Conservation (phyloP, 2,888 invertebrate genomes). For the Habroteleia sp. region DNA sequence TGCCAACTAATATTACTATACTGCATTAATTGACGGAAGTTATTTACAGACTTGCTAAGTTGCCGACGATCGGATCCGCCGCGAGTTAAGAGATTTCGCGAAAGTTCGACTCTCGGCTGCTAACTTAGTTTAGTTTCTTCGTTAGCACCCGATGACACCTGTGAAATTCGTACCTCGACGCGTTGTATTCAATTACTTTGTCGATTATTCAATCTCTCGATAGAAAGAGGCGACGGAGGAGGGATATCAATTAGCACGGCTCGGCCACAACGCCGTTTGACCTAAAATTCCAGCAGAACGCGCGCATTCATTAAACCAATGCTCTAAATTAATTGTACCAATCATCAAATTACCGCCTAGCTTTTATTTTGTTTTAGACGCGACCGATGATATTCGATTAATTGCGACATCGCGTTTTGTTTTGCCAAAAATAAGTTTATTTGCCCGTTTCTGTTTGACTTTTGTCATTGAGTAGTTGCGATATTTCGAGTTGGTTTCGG, state of each 20-base stretch:
- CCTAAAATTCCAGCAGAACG: constrained; percentile 41
- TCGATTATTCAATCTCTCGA: constrained; percentile 66
- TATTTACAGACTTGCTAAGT: constrained; percentile 58
- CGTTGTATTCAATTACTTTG: constrained; percentile 68
- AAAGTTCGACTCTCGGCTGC: constrained; percentile 51
- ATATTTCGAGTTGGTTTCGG: no score
- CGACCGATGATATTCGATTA: constrained; percentile 1
- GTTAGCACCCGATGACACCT: constrained; percentile 55
- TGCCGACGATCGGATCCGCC: constrained; percentile 47
- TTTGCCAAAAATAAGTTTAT: no score
- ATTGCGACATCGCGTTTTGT: no score
- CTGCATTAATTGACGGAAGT: constrained; percentile 60
- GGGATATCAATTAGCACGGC: constrained; percentile 67
- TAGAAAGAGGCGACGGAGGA: constrained; percentile 21
- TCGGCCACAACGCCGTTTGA: constrained; percentile 52
- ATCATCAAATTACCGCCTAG: constrained; percentile 22
- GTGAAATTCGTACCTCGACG: constrained; percentile 43
- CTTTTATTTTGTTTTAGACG: constrained; percentile 23
- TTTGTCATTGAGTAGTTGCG: no score
- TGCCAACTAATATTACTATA: constrained; percentile 57
- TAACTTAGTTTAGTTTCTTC: constrained; percentile 58
- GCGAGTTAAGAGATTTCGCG: constrained; percentile 60
- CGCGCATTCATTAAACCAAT: constrained; percentile 41
- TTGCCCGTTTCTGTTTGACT: no score
- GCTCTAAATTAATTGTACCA: constrained; percentile 38